Evolutionary conservation across 1,140 invertebrate genomes (phyloP), one percentile per base, ranked within the genome.

Genomic region (Scaptodrosophila lebanonensis): DNA sequence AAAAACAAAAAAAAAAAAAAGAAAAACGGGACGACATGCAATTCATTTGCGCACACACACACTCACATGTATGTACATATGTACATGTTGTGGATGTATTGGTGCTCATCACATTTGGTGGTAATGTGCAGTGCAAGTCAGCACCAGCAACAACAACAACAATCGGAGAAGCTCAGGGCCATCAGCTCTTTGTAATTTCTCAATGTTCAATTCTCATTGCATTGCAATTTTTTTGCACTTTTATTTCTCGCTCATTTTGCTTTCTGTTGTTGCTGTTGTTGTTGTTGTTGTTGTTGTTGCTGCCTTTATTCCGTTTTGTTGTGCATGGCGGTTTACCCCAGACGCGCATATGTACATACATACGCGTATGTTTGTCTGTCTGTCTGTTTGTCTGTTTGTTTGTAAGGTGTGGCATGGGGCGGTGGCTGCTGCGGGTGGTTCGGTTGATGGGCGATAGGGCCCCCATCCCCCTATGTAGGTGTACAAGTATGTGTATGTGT

Each of bases 161-260:
- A n/a, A n/a, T n/a, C n/a, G n/a, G n/a, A n/a, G n/a, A n/a, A n/a
- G n/a, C n/a, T n/a, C n/a, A n/a, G n/a, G n/a, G n/a, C n/a, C n/a
- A n/a, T n/a, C n/a, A n/a, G 40, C 73, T 72, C 73, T 77, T 77
- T 77, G 72, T 77, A 72, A 77, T 79, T 77, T 77, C 59, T 67
- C 73, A 53, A 58, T 67, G 59, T 79, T 58, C 72, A 79, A 79
- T 77, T 76, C 72, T 63, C 71, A 76, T 71, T 71, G 67, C 68
- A 62, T 67, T 66, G 68, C 63, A 62, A 44, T 53, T 68, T 71
- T 67, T 57, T 66, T 66, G 66, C 77, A 77, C 77, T 72, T 75
- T 76, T 70, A 76, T 76, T 66, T 75, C 62, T 66, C 51, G 66
- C 60, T 75, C 62, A 76, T 77, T 77, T 76, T 63, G 50, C 64